Base-by-base conservation (phyloP, 1,140 invertebrate species). In the Papilio xuthus region DNA sequence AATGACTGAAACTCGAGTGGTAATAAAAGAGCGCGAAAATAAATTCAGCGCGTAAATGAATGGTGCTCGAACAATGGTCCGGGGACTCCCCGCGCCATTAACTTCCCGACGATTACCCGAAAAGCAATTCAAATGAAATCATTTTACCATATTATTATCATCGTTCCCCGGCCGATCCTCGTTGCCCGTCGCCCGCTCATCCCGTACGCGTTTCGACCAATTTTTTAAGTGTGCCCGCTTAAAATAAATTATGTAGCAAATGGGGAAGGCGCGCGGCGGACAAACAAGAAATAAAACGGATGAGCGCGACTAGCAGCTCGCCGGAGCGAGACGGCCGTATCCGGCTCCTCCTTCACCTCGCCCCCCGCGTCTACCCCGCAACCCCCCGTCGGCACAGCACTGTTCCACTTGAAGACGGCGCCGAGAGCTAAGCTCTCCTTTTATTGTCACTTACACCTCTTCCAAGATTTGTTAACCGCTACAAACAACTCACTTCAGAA, bases 231-330 rank as follows among this genome's bases (percentile, higher is more conserved):
- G 92, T 90, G 83, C 86, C 85, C 88, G 89, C 86, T 90, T 83
- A 90, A 92, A 92, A 93, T 93, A 92, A 93, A 93, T 93, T 92
- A 93, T 92, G 92, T 92, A 92, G 91, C 82, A 86, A 89, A 89
- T 86, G 86, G 86, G 86, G 88, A 90, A 88, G 89, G 85, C 86
- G 87, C 86, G 87, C 84, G 80, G 85, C 85, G 88, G 87, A 90
- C 91, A 90, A 92, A 90, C 88, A 92, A 89, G 89, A 88, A 91
- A 90, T 92, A 89, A 91, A 92, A 92, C 88, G 91, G 87, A 86
- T 86, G 88, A 89, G 82, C 82, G 85, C 86, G 84, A 88, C 77
- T 84, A 81, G 85, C 83, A 84, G 79, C 82, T 71, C 80, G 86
- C 78, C 77, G 79, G 88, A 92, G 86, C 20, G 88, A 82, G 90